Evolutionary conservation across 2,113 vertebrate genomes (phyloP).

Genomic region (Tachuris rubrigastra): DNA sequence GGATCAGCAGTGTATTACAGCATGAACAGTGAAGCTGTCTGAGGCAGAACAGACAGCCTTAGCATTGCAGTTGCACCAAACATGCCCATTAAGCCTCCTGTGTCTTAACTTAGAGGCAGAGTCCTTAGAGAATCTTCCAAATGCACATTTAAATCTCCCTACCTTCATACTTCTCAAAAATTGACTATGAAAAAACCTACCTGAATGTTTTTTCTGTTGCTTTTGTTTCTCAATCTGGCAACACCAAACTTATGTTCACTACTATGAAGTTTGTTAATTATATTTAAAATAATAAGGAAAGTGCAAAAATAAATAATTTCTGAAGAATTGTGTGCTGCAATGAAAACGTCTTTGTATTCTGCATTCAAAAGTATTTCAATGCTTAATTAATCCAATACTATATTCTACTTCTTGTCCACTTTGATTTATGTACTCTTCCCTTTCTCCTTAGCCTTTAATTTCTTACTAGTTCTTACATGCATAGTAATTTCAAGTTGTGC

Average conservation of each 20-base stretch:
- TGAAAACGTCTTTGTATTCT: not conserved
- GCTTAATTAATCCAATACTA: not conserved
- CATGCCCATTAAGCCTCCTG: not conserved
- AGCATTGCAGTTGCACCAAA: not conserved
- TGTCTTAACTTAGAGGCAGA: not conserved
- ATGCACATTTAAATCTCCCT: not conserved
- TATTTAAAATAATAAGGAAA: not conserved
- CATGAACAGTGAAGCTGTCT: rapidly evolving
- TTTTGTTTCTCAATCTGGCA: not conserved
- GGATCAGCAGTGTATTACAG: not conserved
- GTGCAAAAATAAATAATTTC: not conserved
- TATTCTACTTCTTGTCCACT: not conserved
- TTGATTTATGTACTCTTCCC: not conserved
- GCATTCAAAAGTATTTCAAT: not conserved
- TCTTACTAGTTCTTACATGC: not conserved
- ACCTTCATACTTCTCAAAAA: not conserved
- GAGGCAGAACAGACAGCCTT: not conserved
- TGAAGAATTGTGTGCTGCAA: not conserved
- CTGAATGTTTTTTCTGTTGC: not conserved
- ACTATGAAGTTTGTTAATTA: not conserved
- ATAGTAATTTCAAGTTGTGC: not conserved
- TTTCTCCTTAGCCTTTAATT: not conserved
- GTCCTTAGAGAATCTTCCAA: not conserved
- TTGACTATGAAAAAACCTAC: not conserved
- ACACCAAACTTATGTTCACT: not conserved